Conservation (phyloP, 2,888 invertebrate species). For the Frankliniella fusca region DNA sequence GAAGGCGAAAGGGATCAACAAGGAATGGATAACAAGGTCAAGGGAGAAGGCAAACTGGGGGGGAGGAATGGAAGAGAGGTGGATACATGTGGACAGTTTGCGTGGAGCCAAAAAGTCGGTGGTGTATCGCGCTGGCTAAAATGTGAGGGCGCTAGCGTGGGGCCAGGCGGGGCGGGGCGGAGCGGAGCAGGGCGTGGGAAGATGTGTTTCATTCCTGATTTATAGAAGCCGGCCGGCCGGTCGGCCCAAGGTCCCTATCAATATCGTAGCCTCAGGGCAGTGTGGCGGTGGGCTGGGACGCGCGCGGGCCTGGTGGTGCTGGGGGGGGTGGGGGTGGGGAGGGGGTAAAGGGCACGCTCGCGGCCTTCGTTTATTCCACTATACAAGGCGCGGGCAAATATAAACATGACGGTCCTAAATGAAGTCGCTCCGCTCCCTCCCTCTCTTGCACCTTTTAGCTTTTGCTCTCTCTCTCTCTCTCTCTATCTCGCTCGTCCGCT, state of each 20-base stretch:
- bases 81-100: too few relatives aligned
- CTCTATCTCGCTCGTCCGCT: too few relatives aligned
- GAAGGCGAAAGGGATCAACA: neutral
- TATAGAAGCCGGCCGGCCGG: too few relatives aligned
- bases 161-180: neutral
- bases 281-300: neutral
- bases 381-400: neutral
- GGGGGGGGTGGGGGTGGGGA: neutral
- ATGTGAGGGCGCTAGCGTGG: neutral
- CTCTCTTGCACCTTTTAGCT: too few relatives aligned
- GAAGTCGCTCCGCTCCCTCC: neutral
- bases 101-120: too few relatives aligned
- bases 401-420: constrained; percentile 16
- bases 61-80: too few relatives aligned
- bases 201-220: too few relatives aligned
- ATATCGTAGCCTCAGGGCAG: neutral
- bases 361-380: neutral
- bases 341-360: neutral
- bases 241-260: neutral
- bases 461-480: too few relatives aligned
- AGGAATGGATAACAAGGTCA: too few relatives aligned
- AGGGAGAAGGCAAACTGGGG: too few relatives aligned
- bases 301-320: neutral
- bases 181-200: too few relatives aligned
- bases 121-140: too few relatives aligned